Evolutionary conservation across 2,888 invertebrate genomes (phyloP).

Genomic region (Drosophila nigricruria): DNA sequence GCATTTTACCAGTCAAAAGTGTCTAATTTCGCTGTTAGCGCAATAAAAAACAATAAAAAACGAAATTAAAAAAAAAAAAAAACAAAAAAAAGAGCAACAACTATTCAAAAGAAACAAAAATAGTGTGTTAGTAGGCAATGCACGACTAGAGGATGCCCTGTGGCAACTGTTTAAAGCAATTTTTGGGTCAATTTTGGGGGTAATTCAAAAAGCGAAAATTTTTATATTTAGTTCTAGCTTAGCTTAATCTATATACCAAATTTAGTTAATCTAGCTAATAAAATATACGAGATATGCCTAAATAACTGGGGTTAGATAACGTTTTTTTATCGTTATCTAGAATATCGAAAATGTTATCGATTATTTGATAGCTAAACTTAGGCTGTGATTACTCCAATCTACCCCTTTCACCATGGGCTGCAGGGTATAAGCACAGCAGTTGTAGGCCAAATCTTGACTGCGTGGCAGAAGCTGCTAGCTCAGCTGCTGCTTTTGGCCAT

Average conservation of each 20-base stretch:
- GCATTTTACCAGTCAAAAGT: constrained; percentile 71
- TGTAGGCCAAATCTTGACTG: constrained; percentile 19
- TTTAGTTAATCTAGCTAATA: not conserved
- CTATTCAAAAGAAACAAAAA: constrained; percentile 12
- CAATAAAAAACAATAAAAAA: constrained; percentile 27
- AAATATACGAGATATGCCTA: not conserved
- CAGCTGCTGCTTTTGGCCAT: constrained; percentile 66
- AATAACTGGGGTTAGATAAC: not conserved
- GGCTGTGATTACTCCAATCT: not conserved
- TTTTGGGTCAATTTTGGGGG: not conserved
- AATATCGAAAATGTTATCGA: too few species aligned
- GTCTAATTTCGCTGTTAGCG: constrained; percentile 75
- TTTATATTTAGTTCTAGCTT: not conserved
- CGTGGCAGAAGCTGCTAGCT: constrained; percentile 46
- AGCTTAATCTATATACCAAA: not conserved
- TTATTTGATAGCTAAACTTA: not conserved
- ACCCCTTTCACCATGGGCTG: not conserved
- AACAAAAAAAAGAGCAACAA: constrained; percentile 22
- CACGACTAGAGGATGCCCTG: not conserved
- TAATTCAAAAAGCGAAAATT: not conserved
- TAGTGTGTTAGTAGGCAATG: not conserved
- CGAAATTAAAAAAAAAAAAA: not conserved
- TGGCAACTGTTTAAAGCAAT: not conserved
- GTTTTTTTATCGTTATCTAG: too few species aligned
- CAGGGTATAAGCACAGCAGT: not conserved